Evolutionary conservation across 2,888 invertebrate genomes (phyloP), one percentile per base, ranked within the genome.

Genomic region (Drosophila atripex): DNA sequence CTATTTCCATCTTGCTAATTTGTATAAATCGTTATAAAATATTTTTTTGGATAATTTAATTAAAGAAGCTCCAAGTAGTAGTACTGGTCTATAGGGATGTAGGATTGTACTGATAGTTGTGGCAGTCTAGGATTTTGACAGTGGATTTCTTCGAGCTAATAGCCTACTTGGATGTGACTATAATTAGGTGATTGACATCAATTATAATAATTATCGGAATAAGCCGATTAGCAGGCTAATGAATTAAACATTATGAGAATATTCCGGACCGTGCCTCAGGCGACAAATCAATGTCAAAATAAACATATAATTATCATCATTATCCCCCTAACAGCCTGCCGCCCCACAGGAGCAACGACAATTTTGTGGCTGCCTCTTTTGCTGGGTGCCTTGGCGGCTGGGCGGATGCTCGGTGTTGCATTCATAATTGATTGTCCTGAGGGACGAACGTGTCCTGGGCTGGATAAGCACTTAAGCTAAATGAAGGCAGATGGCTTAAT

Each of bases 401-500:
- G 2, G 9, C 38, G 39, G 25, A n/a, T 50, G 66, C 12, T 71
- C 45, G 58, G 70, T 46, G 56, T 38, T 76, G 77, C 76, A 82
- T 76, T 76, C 63, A 77, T 88, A 87, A 87, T 83, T 87, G 77
- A 86, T 82, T 79, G 72, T 79, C 58, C 77, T 82, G 66, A 79
- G 75, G 77, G 71, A 41, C 63, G 55, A 68, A 52, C 41, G 56
- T 63, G 65, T 79, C 68, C 66, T 21, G 28, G 6, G 49, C 46
- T 11, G 43, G 35, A 52, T 77, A 68, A 80, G 53, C 68, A 53
- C 68, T 71, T 79, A 63, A 69, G 72, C 79, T 51, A 66, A 66
- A 66, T 71, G 58, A 76, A 69, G 60, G 49, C 64, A 59, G 70
- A 71, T 58, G 65, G 56, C 57, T 74, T 77, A 63, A 79, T 69